Evolutionary conservation across 2,888 invertebrate species (phyloP).

Genomic region (Periphyllus acericola): DNA sequence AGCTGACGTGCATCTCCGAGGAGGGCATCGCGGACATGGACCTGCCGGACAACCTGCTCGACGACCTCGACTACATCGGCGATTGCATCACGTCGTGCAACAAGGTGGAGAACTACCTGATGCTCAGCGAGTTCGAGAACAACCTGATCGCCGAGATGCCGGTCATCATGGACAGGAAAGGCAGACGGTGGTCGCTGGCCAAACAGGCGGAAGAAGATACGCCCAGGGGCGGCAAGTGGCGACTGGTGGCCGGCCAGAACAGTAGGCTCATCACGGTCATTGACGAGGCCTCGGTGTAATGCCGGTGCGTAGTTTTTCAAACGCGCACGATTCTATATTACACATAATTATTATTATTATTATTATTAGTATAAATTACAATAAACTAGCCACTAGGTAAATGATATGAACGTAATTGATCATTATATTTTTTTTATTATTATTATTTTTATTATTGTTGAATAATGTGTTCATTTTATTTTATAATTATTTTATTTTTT

Average conservation of each 20-base stretch:
- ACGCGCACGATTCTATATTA: background rate
- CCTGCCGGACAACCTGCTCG: constrained; percentile 81
- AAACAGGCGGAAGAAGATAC: constrained; percentile 67
- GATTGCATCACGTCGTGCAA: constrained; percentile 87
- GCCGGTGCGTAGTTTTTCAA: no score
- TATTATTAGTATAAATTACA: background rate
- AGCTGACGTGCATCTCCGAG: constrained; percentile 85
- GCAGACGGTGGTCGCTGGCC: constrained; percentile 79
- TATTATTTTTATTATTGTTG: constrained; percentile 6
- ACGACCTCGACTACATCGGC: constrained; percentile 82
- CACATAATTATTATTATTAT: constrained; percentile 5
- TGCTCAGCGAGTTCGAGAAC: constrained; percentile 88
- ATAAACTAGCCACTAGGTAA: background rate
- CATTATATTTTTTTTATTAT: background rate
- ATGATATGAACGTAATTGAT: background rate
- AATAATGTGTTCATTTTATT: constrained; percentile 41
- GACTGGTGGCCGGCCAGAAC: constrained; percentile 69
- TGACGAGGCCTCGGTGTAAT: constrained; percentile 74
- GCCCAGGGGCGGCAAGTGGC: constrained; percentile 67
- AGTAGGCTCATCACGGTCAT: constrained; percentile 81
- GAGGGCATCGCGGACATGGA: constrained; percentile 87
- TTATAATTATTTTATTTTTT: no score
- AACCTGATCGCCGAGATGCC: constrained; percentile 83
- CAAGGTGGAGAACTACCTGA: constrained; percentile 85
- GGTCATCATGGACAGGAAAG: constrained; percentile 77